Conservation (phyloP, 2,113 vertebrate species). For the Scomber japonicus region DNA sequence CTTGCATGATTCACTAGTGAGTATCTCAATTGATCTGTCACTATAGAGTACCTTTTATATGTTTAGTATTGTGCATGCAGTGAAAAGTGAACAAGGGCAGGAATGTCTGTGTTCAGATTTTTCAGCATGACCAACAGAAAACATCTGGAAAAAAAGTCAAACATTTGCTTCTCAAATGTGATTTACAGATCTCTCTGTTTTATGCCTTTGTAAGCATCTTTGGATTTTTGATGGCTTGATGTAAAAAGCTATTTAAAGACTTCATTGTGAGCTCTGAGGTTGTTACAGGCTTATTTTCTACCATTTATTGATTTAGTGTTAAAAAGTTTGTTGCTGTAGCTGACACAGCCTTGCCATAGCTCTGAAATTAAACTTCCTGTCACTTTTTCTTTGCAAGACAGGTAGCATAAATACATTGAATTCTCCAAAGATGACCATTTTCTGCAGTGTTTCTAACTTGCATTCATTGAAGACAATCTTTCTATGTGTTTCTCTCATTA, state of each 20-base stretch:
- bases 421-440: too few relatives aligned
- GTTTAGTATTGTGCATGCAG: not conserved
- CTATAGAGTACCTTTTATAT: not conserved
- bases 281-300: not conserved
- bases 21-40: not conserved
- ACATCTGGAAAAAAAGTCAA: not conserved
- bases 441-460: not conserved
- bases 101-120: not conserved
- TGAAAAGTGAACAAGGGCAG: not conserved
- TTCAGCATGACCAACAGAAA: not conserved
- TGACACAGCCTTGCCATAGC: not conserved
- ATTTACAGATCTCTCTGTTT: constrained; percentile 1
- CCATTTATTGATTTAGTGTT: not conserved
- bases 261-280: not conserved
- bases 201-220: not conserved
- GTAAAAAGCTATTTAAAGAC: too few relatives aligned
- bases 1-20: not conserved
- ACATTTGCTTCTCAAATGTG: not conserved
- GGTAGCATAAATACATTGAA: not conserved
- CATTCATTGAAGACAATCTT: not conserved
- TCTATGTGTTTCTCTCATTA: not conserved
- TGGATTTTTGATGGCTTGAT: not conserved
- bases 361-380: not conserved
- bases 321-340: not conserved
- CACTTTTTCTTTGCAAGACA: not conserved